Percentiles rank a stretch among this genome's conserved stretches.
phyloP scores from a whole-genome alignment of 1,140 invertebrate species.

The Brachionus calyciflorus region DNA sequence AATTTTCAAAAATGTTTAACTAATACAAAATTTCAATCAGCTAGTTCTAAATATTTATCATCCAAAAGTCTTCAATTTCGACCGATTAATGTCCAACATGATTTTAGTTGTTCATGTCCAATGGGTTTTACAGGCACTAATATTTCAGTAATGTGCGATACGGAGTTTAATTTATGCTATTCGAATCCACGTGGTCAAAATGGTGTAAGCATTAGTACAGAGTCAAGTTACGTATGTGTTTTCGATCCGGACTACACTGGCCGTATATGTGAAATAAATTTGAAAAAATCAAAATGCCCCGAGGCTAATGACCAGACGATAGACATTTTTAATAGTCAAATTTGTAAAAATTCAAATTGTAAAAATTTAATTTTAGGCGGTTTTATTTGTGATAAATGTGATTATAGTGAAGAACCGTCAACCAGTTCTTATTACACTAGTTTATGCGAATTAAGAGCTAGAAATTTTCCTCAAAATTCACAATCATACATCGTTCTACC shows the following conservation, averaged over 20 bases:
- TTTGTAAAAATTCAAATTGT: constrained; percentile 71
- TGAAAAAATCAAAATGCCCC: constrained; percentile 48
- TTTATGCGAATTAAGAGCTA: constrained; percentile 76
- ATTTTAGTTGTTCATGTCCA: constrained; percentile 63
- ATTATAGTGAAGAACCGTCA: constrained; percentile 51
- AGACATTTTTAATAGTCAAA: too few relatives aligned
- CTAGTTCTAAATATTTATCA: constrained; percentile 73
- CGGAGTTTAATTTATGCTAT: constrained; percentile 94
- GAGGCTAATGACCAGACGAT: too few relatives aligned
- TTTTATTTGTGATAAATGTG: constrained; percentile 65
- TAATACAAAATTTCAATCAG: constrained; percentile 86
- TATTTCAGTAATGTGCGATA: constrained; percentile 89
- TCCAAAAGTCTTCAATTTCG: constrained; percentile 88
- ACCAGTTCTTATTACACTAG: constrained; percentile 57
- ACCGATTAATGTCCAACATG: constrained; percentile 70
- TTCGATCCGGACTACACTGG: constrained; percentile 71
- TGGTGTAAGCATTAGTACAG: constrained; percentile 78
- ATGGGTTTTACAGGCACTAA: constrained; percentile 69
- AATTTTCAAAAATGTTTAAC: constrained; percentile 91
- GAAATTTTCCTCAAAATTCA: constrained; percentile 71
- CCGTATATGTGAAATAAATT: constrained; percentile 50
- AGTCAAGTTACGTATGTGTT: constrained; percentile 86
- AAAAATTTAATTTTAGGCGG: constrained; percentile 67
- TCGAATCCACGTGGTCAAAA: constrained; percentile 87
- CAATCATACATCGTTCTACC: constrained; percentile 87